These are phyloP conservation scores for Philopotamus ludificatus DNA, from an alignment of 1,140 invertebrate species.

Conservation along the genomic window DNA sequence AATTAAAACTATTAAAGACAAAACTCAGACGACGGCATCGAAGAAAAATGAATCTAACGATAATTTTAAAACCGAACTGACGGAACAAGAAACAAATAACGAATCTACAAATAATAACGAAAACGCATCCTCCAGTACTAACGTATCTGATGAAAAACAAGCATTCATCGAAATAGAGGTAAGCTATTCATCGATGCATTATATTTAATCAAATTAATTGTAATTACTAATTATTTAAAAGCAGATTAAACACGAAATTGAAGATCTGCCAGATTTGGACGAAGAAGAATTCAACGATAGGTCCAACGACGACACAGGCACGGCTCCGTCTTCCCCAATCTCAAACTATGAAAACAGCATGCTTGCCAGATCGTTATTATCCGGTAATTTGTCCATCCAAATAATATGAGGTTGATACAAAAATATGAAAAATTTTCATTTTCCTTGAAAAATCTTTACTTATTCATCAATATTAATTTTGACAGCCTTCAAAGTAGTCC, in stretches of 20 bases:
- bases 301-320: conserved; percentile 5
- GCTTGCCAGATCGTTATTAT: conserved; percentile 54
- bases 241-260: conserved; percentile 37
- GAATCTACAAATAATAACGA: neutral
- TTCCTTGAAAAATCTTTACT: too few relatives aligned
- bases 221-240: neutral
- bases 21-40: neutral
- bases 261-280: conserved; percentile 25
- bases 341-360: conserved; percentile 56
- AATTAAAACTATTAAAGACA: conserved; percentile 29
- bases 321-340: conserved; percentile 27
- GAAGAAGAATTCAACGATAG: conserved; percentile 1
- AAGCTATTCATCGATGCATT: neutral
- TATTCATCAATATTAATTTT: too few relatives aligned
- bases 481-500: too few relatives aligned
- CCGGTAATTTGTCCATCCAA: too few relatives aligned
- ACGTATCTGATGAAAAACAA: neutral
- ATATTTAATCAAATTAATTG: neutral
- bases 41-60: conserved; percentile 31
- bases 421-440: neutral
- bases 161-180: conserved; percentile 1
- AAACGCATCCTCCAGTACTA: neutral
- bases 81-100: conserved; percentile 13
- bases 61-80: conserved; percentile 16
- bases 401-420: too few relatives aligned